phyloP scores from a whole-genome alignment of 2,113 vertebrate species.

The Callocephalon fimbriatum region DNA sequence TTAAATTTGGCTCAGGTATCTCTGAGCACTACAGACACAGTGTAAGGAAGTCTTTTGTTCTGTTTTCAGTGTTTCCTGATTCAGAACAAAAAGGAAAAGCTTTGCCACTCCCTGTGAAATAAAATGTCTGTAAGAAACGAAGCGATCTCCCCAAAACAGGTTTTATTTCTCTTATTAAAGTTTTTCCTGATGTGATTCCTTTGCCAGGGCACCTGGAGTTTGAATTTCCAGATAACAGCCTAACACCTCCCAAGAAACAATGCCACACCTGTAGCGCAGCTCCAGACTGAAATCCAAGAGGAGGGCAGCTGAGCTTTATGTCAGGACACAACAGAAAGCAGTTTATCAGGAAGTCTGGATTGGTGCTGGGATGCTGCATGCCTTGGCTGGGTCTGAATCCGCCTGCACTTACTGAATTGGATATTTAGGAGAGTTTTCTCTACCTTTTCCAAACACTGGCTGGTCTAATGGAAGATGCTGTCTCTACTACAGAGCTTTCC shows the following conservation, averaged over 20 bases:
- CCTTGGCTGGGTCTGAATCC: neutral
- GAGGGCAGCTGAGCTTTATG: neutral
- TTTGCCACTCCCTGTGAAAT: neutral
- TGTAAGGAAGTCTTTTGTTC: neutral
- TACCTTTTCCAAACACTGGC: neutral
- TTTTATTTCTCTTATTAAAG: neutral
- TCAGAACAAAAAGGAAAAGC: neutral
- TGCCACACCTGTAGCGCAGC: neutral
- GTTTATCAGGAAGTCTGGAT: neutral
- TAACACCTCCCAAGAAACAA: neutral
- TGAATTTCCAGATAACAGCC: neutral
- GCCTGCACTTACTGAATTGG: neutral
- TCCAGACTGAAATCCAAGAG: neutral
- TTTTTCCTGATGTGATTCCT: neutral
- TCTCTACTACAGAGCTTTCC: neutral
- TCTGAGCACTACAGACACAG: neutral
- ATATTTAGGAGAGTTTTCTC: neutral
- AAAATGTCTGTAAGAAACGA: neutral
- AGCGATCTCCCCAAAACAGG: neutral
- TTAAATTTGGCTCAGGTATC: neutral
- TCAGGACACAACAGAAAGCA: neutral
- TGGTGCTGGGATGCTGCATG: accelerated
- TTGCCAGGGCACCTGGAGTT: neutral
- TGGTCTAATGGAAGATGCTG: neutral
- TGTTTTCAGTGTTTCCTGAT: neutral